Evolutionary conservation across 2,113 vertebrate species (phyloP), one percentile per base, ranked within the genome.

Genomic region (Erythrolamprus reginae): DNA sequence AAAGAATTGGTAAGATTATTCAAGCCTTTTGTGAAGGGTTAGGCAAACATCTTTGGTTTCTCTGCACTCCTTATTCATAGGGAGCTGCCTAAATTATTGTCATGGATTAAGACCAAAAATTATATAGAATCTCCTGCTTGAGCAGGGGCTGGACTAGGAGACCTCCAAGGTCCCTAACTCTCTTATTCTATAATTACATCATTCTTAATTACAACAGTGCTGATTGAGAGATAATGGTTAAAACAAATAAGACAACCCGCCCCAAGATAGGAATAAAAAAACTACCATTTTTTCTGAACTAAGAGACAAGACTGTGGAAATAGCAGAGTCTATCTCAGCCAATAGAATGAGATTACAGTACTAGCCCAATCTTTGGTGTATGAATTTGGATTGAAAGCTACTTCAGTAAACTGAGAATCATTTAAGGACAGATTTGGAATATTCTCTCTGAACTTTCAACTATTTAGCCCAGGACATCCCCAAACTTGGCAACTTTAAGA

Each of bases 371-470:
- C 87, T 90, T 17, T 77, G 65, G 33, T 7, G 33, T 28, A 82
- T 94, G 53, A 84, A 86, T 92, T 95, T 91, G 95, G 70, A 77
- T 1, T 77, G 91, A 89, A 93, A 94, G 89, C 55, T 86, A 89
- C 52, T 86, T 95, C 93, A 96, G 96, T 94, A 96, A 95, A 86
- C 42, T 1, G n/a, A 51, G 95, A 47, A 93, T 96, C 93, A 90
- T 90, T 96, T 97, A 96, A 95, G 96, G 96, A 90, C 52, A 70
- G 96, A 94, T 94, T 88, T 94, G 94, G 95, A 94, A 96, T 42
- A 0, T 88, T 91, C 92, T 97, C 95, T 96, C 97, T 98, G 97
- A 98, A 96, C 93, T 96, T 95, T 90, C 89, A 95, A 96, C 98
- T 96, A 97, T 98, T 96, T 95, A 97, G 93, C 95, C 94, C 45